These are phyloP conservation scores for Anarrhichthys ocellatus DNA, from an alignment of 2,113 vertebrate species.

Conservation along the genomic window DNA sequence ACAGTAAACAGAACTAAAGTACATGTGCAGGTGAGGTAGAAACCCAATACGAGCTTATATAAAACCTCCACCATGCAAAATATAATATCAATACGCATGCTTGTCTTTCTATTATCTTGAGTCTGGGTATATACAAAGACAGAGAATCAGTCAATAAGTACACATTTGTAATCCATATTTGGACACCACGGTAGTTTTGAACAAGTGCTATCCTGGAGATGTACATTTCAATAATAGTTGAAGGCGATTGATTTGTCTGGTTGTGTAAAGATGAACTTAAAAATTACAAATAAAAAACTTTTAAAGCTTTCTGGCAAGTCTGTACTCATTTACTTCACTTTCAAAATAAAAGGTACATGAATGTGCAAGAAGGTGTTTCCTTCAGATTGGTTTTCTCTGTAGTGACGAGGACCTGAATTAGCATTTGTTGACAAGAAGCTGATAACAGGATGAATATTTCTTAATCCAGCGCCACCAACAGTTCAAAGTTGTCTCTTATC, in stretches of 20 bases:
- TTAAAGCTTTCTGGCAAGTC: not conserved
- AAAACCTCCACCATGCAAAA: too few relatives aligned
- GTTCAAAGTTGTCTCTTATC: not conserved
- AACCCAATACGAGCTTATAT: too few relatives aligned
- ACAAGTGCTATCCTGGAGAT: not conserved
- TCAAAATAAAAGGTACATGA: not conserved
- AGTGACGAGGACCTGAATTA: too few relatives aligned
- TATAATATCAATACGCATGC: too few relatives aligned
- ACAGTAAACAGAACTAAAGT: too few relatives aligned
- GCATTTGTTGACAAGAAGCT: not conserved
- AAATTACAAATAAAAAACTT: not conserved
- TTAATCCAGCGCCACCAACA: not conserved
- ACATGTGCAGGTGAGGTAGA: too few relatives aligned
- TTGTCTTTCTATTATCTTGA: too few relatives aligned
- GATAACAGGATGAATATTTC: not conserved
- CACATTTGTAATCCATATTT: not conserved
- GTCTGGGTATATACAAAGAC: too few relatives aligned
- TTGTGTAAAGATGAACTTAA: not conserved
- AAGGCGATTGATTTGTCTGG: not conserved
- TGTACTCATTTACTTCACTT: not conserved
- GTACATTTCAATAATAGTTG: not conserved
- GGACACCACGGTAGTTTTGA: too few relatives aligned
- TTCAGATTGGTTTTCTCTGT: not conserved
- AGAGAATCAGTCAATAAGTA: not conserved
- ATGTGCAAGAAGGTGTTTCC: not conserved